A percentile compares a stretch with the other conserved stretches of the same genome.
These are phyloP conservation scores for Bombus consobrinus DNA, from an alignment of 1,140 invertebrate species.

Conservation along the genomic window DNA sequence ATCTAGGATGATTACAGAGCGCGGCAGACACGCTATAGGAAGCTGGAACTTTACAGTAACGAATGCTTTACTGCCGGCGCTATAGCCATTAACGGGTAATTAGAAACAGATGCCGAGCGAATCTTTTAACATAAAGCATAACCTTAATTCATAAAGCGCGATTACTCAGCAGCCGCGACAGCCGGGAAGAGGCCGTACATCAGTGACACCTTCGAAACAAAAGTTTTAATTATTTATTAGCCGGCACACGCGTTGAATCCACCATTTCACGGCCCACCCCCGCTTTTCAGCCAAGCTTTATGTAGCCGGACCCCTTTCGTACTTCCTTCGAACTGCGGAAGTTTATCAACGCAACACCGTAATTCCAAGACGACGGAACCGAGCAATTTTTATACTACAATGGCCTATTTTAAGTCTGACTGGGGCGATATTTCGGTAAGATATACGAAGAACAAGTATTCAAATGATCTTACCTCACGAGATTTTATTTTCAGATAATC, in stretches of 20 bases:
- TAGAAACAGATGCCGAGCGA: slow-evolving; percentile 83
- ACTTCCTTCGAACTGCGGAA: slow-evolving; percentile 47
- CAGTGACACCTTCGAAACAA: slow-evolving; percentile 81
- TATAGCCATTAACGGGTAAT: slow-evolving; percentile 83
- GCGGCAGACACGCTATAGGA: slow-evolving; percentile 48
- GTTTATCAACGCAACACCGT: slow-evolving; percentile 51
- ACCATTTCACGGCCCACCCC: slow-evolving; percentile 63
- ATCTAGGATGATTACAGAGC: slow-evolving; percentile 35
- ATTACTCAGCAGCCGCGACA: slow-evolving; percentile 80
- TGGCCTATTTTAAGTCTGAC: no score
- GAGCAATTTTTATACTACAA: not conserved
- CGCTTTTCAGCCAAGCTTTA: slow-evolving; percentile 49
- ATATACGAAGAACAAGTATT: no score
- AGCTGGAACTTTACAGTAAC: slow-evolving; percentile 78
- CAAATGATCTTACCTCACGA: no score
- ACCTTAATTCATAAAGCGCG: slow-evolving; percentile 83
- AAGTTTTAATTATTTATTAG: slow-evolving; percentile 84
- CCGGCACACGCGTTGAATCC: slow-evolving; percentile 78
- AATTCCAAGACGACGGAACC: slow-evolving; percentile 2
- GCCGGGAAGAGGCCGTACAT: slow-evolving; percentile 77
- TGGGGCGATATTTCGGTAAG: no score
- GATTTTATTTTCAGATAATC: no score
- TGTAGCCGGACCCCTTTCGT: slow-evolving; percentile 53
- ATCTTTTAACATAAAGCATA: slow-evolving; percentile 84
- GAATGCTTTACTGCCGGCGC: slow-evolving; percentile 78